phyloP scores from a whole-genome alignment of 2,888 invertebrate genomes.

The Maniola hyperantus region DNA sequence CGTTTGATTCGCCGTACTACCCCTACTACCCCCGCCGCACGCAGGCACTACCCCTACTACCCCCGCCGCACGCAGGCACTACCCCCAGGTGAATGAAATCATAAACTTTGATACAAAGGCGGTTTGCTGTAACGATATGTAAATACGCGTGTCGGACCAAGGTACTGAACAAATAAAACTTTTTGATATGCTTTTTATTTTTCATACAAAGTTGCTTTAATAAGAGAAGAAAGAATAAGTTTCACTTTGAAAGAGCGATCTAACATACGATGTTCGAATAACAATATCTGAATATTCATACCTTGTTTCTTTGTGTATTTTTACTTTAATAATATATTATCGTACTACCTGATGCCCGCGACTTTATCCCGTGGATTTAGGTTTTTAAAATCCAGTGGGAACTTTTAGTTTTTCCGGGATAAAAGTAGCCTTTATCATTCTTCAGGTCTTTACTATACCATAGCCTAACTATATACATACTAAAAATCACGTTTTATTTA shows the following conservation, averaged over 20 bases:
- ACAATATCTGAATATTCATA: neutral
- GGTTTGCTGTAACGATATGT: constrained; percentile 9
- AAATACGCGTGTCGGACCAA: constrained; percentile 1
- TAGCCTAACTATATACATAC: too few species aligned
- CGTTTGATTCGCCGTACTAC: neutral
- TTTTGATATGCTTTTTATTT: constrained; percentile 4
- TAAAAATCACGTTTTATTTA: too few species aligned
- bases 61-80: too few species aligned
- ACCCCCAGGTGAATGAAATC: neutral
- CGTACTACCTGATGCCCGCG: too few species aligned
- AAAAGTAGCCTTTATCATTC: too few species aligned
- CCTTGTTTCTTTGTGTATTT: neutral
- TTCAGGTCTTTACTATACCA: too few species aligned
- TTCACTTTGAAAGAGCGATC: neutral
- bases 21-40: too few species aligned
- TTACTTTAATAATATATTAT: neutral
- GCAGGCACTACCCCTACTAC: too few species aligned
- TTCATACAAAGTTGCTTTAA: neutral
- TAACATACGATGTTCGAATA: neutral
- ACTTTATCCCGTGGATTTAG: too few species aligned
- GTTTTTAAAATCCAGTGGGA: too few species aligned
- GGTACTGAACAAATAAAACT: constrained; percentile 5
- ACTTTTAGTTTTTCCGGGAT: too few species aligned
- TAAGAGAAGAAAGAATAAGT: constrained; percentile 2
- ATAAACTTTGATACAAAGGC: neutral